These are phyloP conservation scores for Hylaeus anthracinus DNA, from an alignment of 1,140 invertebrate species.

Conservation along the genomic window DNA sequence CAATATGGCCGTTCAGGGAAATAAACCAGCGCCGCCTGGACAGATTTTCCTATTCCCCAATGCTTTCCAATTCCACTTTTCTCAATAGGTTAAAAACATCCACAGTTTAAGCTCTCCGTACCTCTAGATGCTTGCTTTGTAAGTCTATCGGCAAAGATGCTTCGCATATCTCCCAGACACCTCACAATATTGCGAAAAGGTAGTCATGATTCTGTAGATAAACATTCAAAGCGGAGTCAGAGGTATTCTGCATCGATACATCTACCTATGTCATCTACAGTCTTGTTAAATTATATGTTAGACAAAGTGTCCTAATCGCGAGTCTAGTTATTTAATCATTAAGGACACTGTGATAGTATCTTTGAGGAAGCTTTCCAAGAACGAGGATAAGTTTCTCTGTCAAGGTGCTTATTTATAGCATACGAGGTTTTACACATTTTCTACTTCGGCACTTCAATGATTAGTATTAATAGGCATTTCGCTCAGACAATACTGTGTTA, in stretches of 20 bases:
- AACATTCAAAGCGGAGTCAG: background rate
- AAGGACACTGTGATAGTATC: background rate
- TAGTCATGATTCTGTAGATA: background rate
- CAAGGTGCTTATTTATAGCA: background rate
- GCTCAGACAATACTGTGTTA: no score
- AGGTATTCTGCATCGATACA: background rate
- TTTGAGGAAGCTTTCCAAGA: background rate
- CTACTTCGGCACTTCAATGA: no score
- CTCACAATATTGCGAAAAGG: background rate
- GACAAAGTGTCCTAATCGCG: background rate
- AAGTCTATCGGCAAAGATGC: background rate
- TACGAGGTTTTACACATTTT: background rate
- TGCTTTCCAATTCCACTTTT: conserved; percentile 15
- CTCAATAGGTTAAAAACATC: background rate
- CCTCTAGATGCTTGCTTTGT: background rate
- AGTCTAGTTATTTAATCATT: background rate
- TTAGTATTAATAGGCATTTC: no score
- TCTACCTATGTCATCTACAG: no score
- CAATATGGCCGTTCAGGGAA: conserved; percentile 72
- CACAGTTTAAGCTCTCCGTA: background rate
- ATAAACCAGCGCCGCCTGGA: conserved; percentile 74
- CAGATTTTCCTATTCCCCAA: conserved; percentile 75
- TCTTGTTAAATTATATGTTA: background rate
- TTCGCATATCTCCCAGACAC: background rate
- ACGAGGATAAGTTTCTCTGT: background rate